phyloP scores from a whole-genome alignment of 2,797 vertebrate species.

The Philypnodon macrostomus region DNA sequence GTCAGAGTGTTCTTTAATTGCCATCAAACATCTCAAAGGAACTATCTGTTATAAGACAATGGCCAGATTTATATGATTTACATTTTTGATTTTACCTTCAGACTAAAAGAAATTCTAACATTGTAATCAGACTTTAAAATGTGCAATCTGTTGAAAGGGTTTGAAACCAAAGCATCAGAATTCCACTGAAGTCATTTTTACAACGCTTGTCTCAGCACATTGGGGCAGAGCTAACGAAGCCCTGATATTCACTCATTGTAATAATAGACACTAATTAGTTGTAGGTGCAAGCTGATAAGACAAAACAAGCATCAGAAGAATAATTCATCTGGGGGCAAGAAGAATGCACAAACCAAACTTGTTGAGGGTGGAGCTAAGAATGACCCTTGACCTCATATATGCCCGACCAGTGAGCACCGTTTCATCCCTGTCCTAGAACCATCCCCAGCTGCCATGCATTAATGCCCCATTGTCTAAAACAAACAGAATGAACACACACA shows the following conservation, averaged over 20 bases:
- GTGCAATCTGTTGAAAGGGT: too few relatives aligned
- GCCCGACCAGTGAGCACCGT: constrained; percentile 37
- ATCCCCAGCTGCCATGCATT: constrained; percentile 41
- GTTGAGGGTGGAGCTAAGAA: constrained; percentile 55
- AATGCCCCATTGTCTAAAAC: constrained; percentile 45
- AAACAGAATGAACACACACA: constrained; percentile 18
- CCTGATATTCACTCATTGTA: constrained; percentile 10
- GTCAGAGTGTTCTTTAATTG: constrained; percentile 1
- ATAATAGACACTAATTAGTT: constrained; percentile 16
- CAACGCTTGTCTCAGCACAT: background rate
- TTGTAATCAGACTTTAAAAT: too few relatives aligned
- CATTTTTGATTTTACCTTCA: too few relatives aligned
- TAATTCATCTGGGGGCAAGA: too few relatives aligned
- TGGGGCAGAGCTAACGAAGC: constrained; percentile 5
- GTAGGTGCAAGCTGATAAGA: constrained; percentile 1
- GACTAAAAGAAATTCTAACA: too few relatives aligned
- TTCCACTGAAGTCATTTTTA: too few relatives aligned
- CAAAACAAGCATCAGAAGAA: background rate
- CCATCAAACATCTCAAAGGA: too few relatives aligned
- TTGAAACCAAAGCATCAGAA: too few relatives aligned
- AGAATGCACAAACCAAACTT: constrained; percentile 54
- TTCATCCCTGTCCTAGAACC: constrained; percentile 50
- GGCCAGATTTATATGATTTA: too few relatives aligned
- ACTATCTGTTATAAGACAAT: too few relatives aligned
- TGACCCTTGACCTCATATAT: constrained; percentile 51